phyloP scores from a whole-genome alignment of 2,888 invertebrate genomes.

The Protula sp. region DNA sequence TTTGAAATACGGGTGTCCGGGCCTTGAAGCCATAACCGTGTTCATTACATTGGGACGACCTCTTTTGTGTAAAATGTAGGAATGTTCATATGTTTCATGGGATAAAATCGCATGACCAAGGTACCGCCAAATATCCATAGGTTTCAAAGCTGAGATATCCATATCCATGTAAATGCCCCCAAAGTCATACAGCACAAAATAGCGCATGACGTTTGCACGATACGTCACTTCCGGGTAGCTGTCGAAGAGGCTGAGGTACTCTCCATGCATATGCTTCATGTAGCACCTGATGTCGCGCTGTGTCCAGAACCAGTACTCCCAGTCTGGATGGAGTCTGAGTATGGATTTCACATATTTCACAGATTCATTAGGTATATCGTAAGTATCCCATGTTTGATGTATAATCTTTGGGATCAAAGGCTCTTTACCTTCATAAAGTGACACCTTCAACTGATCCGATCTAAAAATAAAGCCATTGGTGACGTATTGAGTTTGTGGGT shows the following conservation, averaged over 20 bases:
- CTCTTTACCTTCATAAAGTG: too few species aligned
- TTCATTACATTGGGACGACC: neutral
- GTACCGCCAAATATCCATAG: neutral
- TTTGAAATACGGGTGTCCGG: constrained; percentile 7
- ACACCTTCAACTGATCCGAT: too few species aligned
- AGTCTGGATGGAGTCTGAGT: neutral
- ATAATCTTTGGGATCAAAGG: neutral
- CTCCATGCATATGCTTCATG: neutral
- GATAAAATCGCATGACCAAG: neutral
- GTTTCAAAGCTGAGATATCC: constrained; percentile 1
- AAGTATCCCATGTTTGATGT: neutral
- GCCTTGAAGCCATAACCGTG: constrained; percentile 3
- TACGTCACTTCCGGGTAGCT: neutral
- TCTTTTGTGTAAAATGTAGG: neutral
- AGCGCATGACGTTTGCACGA: neutral
- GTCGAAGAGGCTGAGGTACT: neutral
- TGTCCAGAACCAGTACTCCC: neutral
- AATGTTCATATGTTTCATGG: constrained; percentile 2
- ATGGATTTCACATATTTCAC: neutral
- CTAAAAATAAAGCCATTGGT: too few species aligned
- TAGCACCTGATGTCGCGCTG: neutral
- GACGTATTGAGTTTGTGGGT: too few species aligned
- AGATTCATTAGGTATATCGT: neutral
- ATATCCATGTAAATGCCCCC: constrained; percentile 7
- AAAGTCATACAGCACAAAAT: constrained; percentile 2